These are phyloP conservation scores for Callospermophilus lateralis DNA, from an alignment of 2,113 vertebrate genomes.

Conservation along the genomic window DNA sequence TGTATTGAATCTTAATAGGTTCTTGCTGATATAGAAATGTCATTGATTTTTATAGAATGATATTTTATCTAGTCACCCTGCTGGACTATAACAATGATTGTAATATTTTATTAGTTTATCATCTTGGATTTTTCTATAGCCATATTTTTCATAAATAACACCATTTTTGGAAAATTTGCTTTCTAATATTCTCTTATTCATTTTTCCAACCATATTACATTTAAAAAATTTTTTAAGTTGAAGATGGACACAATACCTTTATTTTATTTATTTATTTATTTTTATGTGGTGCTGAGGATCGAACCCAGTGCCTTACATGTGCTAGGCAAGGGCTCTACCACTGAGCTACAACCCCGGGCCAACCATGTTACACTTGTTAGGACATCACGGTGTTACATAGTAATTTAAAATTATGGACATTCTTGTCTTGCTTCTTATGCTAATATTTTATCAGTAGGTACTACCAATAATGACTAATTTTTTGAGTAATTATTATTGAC, in stretches of 20 bases:
- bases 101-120: slow-evolving; percentile 6
- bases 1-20: neutral
- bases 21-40: slow-evolving; percentile 12
- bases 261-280: too few species aligned
- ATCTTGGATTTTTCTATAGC: slow-evolving; percentile 9
- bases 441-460: slow-evolving; percentile 14
- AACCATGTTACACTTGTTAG: neutral
- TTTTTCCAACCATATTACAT: neutral
- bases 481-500: neutral
- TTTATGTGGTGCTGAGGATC: too few species aligned
- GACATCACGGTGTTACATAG: neutral
- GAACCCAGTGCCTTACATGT: too few species aligned
- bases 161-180: neutral
- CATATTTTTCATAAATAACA: neutral
- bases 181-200: slow-evolving; percentile 43
- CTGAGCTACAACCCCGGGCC: too few species aligned
- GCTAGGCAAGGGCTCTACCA: too few species aligned
- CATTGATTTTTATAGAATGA: slow-evolving; percentile 31
- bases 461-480: neutral
- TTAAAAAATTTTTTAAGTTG: too few species aligned
- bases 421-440: neutral
- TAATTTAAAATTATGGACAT: neutral
- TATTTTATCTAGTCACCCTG: neutral
- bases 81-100: neutral
- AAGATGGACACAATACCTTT: too few species aligned